A percentile compares a stretch with the other conserved stretches of the same genome.
phyloP scores from a whole-genome alignment of 2,113 vertebrate species.

The Plecturocebus donacophilus region DNA sequence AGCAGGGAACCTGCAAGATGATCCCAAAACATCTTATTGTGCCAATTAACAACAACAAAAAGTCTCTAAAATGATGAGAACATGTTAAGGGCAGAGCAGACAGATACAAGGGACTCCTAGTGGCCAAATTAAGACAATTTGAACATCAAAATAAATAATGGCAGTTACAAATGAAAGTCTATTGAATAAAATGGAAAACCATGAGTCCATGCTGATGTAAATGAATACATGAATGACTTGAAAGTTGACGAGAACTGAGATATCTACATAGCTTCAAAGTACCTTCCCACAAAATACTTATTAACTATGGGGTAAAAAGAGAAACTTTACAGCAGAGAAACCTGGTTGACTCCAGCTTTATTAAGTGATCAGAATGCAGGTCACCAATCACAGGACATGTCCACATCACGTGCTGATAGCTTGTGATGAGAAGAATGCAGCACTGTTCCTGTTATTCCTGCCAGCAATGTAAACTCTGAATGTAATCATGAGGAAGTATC shows the following conservation, averaged over 20 bases:
- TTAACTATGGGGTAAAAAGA: background rate
- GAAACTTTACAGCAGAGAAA: background rate
- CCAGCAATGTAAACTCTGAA: background rate
- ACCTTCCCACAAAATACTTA: background rate
- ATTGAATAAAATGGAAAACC: background rate
- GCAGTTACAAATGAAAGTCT: background rate
- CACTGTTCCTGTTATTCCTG: background rate
- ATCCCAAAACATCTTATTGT: background rate
- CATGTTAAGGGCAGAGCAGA: background rate
- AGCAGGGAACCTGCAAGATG: background rate
- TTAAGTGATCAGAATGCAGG: background rate
- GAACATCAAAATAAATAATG: background rate
- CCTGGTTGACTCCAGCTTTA: background rate
- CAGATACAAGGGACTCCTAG: background rate
- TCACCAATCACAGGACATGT: background rate
- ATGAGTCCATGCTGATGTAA: background rate
- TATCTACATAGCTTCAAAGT: background rate
- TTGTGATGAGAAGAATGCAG: background rate
- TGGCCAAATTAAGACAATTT: background rate
- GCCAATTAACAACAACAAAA: background rate
- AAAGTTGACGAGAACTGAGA: background rate
- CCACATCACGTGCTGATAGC: accelerated
- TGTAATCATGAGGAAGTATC: background rate
- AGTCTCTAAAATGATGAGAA: background rate
- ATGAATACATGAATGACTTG: background rate